These are phyloP conservation scores for Cotesia vestalis DNA, from an alignment of 1,140 invertebrate genomes.

Conservation along the genomic window DNA sequence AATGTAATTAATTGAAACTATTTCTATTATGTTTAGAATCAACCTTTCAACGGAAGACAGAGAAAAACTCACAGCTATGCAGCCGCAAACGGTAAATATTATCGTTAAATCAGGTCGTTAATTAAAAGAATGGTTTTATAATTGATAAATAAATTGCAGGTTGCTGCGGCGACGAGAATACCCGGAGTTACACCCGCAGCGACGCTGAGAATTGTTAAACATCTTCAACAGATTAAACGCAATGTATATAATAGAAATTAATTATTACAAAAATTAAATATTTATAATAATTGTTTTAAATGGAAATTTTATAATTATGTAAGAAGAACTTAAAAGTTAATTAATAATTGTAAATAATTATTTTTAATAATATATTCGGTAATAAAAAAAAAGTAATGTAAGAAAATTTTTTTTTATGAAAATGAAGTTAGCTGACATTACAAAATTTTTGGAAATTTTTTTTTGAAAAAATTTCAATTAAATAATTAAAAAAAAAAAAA, in stretches of 20 bases:
- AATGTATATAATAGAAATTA: slow-evolving; percentile 59
- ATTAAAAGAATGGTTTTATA: slow-evolving; percentile 35
- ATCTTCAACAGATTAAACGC: slow-evolving; percentile 14
- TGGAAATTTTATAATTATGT: too few species aligned
- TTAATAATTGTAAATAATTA: too few species aligned
- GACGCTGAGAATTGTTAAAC: slow-evolving; percentile 72
- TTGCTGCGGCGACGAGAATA: slow-evolving; percentile 83
- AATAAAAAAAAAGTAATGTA: too few species aligned
- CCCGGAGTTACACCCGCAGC: slow-evolving; percentile 80
- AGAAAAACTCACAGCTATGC: slow-evolving; percentile 73
- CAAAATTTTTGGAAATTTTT: too few species aligned
- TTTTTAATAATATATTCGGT: too few species aligned
- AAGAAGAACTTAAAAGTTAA: too few species aligned
- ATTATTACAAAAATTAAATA: slow-evolving; percentile 45
- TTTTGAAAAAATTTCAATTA: too few species aligned
- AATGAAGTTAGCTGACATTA: too few species aligned
- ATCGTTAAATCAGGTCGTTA: slow-evolving; percentile 24
- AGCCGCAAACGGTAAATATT: slow-evolving; percentile 76
- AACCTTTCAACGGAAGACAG: slow-evolving; percentile 74
- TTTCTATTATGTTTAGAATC: slow-evolving; percentile 39
- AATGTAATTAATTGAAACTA: slow-evolving; percentile 18
- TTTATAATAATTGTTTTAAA: too few species aligned
- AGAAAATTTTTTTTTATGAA: too few species aligned
- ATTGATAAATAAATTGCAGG: slow-evolving; percentile 60
- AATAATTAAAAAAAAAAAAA: too few species aligned